phyloP scores from a whole-genome alignment of 2,797 vertebrate species.

The Sebastes matsubarae region DNA sequence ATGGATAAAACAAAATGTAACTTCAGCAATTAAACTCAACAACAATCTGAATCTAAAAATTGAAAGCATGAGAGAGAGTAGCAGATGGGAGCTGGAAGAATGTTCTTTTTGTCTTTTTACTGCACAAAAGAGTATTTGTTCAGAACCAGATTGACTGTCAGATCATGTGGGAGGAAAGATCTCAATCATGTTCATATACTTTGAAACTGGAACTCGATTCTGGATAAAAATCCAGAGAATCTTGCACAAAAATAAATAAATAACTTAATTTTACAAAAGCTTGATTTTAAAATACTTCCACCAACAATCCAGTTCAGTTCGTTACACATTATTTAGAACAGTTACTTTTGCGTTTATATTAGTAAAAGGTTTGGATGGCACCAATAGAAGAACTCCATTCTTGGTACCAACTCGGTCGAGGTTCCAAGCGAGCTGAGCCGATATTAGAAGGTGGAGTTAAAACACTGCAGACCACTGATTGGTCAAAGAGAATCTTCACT shows the following conservation, averaged over 20 bases:
- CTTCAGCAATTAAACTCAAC: not conserved
- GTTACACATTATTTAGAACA: too few species aligned
- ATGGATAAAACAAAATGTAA: not conserved
- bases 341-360: too few species aligned
- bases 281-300: too few species aligned
- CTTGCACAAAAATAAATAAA: not conserved
- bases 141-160: not conserved
- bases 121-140: constrained; percentile 17
- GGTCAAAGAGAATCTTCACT: too few species aligned
- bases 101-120: not conserved
- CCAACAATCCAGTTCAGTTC: too few species aligned
- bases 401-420: too few species aligned
- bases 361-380: too few species aligned
- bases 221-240: not conserved
- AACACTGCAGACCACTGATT: too few species aligned
- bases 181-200: not conserved
- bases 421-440: too few species aligned
- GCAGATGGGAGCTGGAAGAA: not conserved
- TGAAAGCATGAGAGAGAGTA: not conserved
- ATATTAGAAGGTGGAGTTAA: too few species aligned
- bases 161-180: constrained; percentile 4
- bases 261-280: not conserved
- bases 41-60: not conserved
- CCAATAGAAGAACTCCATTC: too few species aligned
- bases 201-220: not conserved